phyloP scores from a whole-genome alignment of 2,113 vertebrate genomes.

The Phodopus roborovskii region DNA sequence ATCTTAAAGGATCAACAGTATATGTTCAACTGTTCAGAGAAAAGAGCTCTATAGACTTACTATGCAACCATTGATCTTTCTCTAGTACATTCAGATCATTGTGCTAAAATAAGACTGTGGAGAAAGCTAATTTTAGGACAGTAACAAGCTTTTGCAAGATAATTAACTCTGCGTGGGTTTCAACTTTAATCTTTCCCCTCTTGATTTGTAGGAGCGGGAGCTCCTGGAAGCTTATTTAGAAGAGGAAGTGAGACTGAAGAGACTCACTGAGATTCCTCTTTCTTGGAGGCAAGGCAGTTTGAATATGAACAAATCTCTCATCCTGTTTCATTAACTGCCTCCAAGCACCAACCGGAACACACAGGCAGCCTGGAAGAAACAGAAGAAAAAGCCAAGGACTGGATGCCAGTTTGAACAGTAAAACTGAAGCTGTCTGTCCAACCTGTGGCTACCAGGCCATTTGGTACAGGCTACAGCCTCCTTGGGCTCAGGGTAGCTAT shows the following conservation, averaged over 20 bases:
- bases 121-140: conserved; percentile 71
- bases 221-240: conserved; percentile 58
- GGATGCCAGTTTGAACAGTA: background rate
- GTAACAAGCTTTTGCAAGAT: conserved; percentile 69
- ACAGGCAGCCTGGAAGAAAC: conserved; percentile 19
- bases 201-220: conserved; percentile 61
- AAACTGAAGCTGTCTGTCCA: background rate
- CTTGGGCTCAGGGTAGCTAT: background rate
- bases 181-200: conserved; percentile 47
- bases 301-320: conserved; percentile 51
- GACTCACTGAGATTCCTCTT: conserved; percentile 50
- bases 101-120: conserved; percentile 62
- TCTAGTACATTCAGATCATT: conserved; percentile 4
- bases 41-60: conserved; percentile 44
- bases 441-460: background rate
- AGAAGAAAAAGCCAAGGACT: background rate
- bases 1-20: background rate
- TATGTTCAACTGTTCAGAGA: conserved; percentile 16
- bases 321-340: conserved; percentile 22
- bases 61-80: conserved; percentile 28
- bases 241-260: conserved; percentile 72
- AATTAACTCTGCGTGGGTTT: conserved; percentile 69
- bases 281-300: conserved; percentile 25
- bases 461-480: background rate
- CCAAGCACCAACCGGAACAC: background rate